Percentiles rank a stretch among this genome's conserved stretches.
Evolutionary conservation across 1,140 invertebrate species (phyloP).

Genomic region (Micrasema minimum): DNA sequence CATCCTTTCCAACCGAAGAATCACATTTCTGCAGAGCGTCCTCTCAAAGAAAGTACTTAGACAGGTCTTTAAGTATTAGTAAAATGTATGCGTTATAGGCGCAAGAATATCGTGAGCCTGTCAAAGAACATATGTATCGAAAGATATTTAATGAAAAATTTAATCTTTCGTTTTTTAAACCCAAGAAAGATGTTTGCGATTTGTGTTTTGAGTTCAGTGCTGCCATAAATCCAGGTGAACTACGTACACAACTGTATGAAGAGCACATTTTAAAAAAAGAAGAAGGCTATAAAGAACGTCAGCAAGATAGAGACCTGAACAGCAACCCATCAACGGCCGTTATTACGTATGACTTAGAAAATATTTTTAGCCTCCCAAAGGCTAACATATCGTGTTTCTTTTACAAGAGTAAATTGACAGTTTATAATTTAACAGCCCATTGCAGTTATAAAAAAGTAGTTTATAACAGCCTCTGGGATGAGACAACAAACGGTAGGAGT

Average conservation of each 20-base stretch:
- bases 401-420: background rate
- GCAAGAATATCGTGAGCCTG: background rate
- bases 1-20: background rate
- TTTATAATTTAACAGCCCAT: background rate
- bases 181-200: constrained; percentile 7
- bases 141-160: constrained; percentile 1
- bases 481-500: background rate
- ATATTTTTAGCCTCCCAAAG: background rate
- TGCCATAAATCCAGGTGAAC: background rate
- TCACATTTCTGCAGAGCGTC: constrained; percentile 1
- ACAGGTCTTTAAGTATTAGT: background rate
- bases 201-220: background rate
- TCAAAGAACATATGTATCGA: constrained; percentile 1
- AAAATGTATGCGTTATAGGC: background rate
- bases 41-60: background rate
- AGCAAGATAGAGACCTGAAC: background rate
- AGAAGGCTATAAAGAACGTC: background rate
- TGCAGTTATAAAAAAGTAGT: background rate
- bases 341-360: constrained; percentile 1
- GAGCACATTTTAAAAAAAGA: background rate
- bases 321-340: background rate
- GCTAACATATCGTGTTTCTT: background rate
- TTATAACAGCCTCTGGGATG: background rate
- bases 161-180: background rate
- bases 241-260: background rate